These are phyloP conservation scores for Encarsia formosa DNA, from an alignment of 2,888 invertebrate genomes.

Conservation along the genomic window DNA sequence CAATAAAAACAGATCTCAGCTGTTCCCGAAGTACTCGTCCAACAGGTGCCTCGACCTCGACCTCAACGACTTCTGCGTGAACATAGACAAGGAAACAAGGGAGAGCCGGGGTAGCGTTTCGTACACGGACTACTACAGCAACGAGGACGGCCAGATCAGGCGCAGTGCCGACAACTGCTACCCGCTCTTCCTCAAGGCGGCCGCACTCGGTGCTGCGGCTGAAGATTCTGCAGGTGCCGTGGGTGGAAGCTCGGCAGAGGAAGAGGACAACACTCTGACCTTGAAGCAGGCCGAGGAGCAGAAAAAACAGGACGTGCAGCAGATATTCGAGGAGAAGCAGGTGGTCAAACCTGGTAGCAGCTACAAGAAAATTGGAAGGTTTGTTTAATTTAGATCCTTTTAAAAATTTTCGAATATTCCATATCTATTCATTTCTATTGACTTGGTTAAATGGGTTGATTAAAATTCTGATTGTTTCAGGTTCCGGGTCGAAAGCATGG, in stretches of 20 bases:
- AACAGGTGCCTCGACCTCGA: constrained; percentile 57
- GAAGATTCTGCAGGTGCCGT: constrained; percentile 23
- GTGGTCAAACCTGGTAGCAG: constrained; percentile 37
- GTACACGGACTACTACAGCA: constrained; percentile 50
- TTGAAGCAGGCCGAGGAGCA: constrained; percentile 45
- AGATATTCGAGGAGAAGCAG: constrained; percentile 44
- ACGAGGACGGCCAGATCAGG: constrained; percentile 47
- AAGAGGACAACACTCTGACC: constrained; percentile 48
- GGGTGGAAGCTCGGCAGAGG: constrained; percentile 38
- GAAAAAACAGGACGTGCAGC: constrained; percentile 46
- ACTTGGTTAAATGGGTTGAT: too few relatives aligned
- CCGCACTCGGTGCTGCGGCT: constrained; percentile 21
- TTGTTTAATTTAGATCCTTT: background rate
- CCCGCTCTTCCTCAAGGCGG: constrained; percentile 16
- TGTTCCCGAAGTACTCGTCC: constrained; percentile 55
- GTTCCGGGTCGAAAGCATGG: constrained; percentile 48
- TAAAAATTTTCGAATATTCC: background rate
- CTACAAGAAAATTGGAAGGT: constrained; percentile 49
- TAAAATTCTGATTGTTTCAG: too few relatives aligned
- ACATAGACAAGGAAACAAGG: constrained; percentile 40
- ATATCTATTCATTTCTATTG: background rate
- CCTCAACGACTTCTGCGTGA: constrained; percentile 48
- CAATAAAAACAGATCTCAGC: constrained; percentile 39
- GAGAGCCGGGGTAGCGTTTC: constrained; percentile 48
- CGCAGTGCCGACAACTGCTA: constrained; percentile 33